A percentile compares a stretch with the other conserved stretches of the same genome.
phyloP scores from a whole-genome alignment of 1,140 invertebrate species.

The Heliconius himera region DNA sequence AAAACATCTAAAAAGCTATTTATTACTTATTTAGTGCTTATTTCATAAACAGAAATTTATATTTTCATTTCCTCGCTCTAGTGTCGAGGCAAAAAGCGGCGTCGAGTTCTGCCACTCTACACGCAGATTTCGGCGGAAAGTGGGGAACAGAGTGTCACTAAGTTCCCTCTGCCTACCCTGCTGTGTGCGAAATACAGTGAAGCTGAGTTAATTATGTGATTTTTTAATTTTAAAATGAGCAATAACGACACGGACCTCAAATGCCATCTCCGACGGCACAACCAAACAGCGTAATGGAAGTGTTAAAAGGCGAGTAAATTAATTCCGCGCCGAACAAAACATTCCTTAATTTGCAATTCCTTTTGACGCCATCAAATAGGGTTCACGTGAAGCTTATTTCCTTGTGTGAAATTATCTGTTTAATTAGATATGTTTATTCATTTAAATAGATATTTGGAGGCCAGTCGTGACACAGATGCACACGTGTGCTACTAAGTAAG shows the following conservation, averaged over 20 bases:
- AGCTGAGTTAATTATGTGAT: too few species aligned
- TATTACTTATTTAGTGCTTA: background rate
- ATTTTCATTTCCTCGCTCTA: too few species aligned
- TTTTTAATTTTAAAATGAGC: background rate
- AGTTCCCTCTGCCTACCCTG: too few species aligned
- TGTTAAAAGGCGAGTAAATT: conserved; percentile 11
- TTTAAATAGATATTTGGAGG: too few species aligned
- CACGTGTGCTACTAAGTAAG: too few species aligned
- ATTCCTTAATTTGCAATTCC: conserved; percentile 29
- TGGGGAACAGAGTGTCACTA: too few species aligned
- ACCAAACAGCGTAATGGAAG: background rate
- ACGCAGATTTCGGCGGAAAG: too few species aligned
- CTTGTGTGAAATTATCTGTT: background rate
- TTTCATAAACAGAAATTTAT: background rate
- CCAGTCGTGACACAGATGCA: too few species aligned
- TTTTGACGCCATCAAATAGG: conserved; percentile 24
- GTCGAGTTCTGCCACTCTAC: too few species aligned
- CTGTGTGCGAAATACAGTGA: too few species aligned
- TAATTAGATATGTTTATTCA: background rate
- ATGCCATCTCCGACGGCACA: background rate
- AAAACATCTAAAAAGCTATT: background rate
- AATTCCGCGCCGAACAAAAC: conserved; percentile 9
- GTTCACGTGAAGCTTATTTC: conserved; percentile 10
- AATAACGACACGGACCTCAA: background rate
- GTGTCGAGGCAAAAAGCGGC: too few species aligned